Evolutionary conservation across 2,113 vertebrate genomes (phyloP), one percentile per base, ranked within the genome.

Genomic region (Athene cunicularia): DNA sequence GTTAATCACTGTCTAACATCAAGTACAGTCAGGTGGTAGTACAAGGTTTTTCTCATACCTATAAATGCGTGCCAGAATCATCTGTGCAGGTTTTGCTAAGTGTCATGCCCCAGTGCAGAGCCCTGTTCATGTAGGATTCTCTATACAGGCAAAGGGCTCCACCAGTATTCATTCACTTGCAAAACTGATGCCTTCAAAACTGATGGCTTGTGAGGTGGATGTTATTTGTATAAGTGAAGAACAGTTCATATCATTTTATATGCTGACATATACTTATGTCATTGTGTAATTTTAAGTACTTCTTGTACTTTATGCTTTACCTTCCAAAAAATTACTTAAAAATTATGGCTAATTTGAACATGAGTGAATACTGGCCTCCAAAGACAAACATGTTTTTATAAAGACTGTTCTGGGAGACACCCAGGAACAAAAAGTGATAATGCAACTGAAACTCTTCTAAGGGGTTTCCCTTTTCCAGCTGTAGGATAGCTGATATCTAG

Each of bases 351-450:
- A 35, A 49, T 86, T 83, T 83, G 67, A 94, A 41, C 35, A 3
- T 26, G 90, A 60, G 21, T 52, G n/a, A 80, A 28, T 80, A 35
- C 12, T 73, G 24, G 41, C 77, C 41, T 90, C 23, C 47, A 74
- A 73, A 90, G 80, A 86, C 60, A 91, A 91, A 80, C 30, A 37
- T 77, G 68, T 88, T 96, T 95, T 93, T 71, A 15, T 80, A 71
- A 92, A 83, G 59, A 20, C 28, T 56, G 35, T 56, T 88, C n/a
- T 66, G 59, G 39, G n/a, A 74, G 49, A 59, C 64, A 64, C 77
- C 45, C 63, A 71, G 55, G 76, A 88, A 50, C 75, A 95, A 43
- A 92, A 93, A 59, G 39, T 74, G 86, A 88, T 93, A 90, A 27
- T 47, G 55, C 82, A 96, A 91, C 76, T 71, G 93, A 83, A 90